Evolutionary conservation across 2,113 vertebrate species (phyloP).

Genomic region (Thunnus maccoyii): DNA sequence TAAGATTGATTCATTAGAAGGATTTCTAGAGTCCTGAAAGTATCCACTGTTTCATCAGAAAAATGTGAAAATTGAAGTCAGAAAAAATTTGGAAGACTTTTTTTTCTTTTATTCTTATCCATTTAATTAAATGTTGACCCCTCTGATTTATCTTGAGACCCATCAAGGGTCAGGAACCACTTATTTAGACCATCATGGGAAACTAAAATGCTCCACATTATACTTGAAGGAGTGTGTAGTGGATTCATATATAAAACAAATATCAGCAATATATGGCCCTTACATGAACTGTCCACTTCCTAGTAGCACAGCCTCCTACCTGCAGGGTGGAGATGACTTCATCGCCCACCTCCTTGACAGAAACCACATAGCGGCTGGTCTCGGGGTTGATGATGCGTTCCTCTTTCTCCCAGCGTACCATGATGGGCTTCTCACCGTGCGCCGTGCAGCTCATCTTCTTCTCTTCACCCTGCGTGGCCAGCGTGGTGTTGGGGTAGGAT

Average conservation of each 20-base stretch:
- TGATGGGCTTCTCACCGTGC: conserved; percentile 97
- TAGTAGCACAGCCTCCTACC: conserved; percentile 75
- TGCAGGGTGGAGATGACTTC: conserved; percentile 97
- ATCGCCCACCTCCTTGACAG: conserved; percentile 94
- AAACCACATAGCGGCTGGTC: conserved; percentile 96
- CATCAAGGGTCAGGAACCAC: no score
- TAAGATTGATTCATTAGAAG: not conserved
- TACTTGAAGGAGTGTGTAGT: not conserved
- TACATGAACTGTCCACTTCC: not conserved
- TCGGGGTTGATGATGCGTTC: conserved; percentile 97
- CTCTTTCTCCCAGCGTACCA: conserved; percentile 99
- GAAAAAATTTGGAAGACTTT: not conserved
- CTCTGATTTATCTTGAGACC: no score
- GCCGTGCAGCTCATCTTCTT: conserved; percentile 98
- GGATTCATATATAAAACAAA: not conserved
- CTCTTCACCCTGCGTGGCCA: conserved; percentile 97
- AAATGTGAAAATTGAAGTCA: not conserved
- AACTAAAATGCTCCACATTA: no score
- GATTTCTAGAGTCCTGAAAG: not conserved
- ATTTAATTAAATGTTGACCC: no score
- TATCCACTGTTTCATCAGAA: no score
- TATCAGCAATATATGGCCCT: not conserved
- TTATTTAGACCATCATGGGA: no score
- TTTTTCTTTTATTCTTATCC: no score
- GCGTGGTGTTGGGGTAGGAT: conserved; percentile 96